Percentiles rank a stretch among this genome's conserved stretches.
phyloP scores from a whole-genome alignment of 2,797 vertebrate genomes.

The Heliangelus exortis region DNA sequence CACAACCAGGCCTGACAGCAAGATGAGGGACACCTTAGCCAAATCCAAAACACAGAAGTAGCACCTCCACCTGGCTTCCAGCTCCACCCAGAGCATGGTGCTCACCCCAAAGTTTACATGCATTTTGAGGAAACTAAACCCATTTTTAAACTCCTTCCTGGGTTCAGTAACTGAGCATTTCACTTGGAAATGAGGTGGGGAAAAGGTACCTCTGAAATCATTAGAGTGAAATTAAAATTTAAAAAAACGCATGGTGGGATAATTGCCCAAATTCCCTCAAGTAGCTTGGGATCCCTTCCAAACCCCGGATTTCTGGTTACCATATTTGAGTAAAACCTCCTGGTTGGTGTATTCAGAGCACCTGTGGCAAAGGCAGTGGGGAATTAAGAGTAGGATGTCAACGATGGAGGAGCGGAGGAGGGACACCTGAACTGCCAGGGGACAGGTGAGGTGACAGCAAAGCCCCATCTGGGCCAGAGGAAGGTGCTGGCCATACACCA shows the following conservation, averaged over 20 bases:
- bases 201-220: constrained; percentile 23
- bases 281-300: constrained; percentile 39
- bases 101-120: background rate
- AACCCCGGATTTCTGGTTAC: constrained; percentile 10
- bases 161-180: background rate
- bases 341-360: background rate
- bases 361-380: background rate
- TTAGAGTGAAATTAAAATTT: constrained; percentile 35
- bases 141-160: background rate
- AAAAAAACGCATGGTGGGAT: background rate
- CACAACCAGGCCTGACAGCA: background rate
- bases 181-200: constrained; percentile 39
- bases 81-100: background rate
- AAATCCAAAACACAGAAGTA: background rate
- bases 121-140: background rate
- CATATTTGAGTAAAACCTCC: constrained; percentile 16
- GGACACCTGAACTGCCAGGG: background rate
- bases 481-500: background rate
- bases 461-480: fast-evolving
- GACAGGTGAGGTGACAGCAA: background rate
- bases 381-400: background rate
- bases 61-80: background rate
- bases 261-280: constrained; percentile 46
- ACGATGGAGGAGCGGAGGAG: fast-evolving
- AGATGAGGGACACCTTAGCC: background rate